Evolutionary conservation across 2,888 invertebrate species (phyloP).

Genomic region (Tortrix viridana): DNA sequence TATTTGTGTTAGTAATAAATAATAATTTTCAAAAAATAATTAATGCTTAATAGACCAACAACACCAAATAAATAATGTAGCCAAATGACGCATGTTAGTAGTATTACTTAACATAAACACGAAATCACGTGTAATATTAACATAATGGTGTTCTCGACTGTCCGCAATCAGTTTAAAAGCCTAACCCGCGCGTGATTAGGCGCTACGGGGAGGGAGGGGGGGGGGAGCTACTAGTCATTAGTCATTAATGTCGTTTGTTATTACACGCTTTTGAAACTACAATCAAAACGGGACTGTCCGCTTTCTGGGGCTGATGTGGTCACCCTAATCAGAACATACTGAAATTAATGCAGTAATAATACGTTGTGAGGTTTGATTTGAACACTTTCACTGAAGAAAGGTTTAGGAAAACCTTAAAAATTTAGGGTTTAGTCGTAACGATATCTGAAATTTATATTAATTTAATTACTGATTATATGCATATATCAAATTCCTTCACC

Average conservation of each 20-base stretch:
- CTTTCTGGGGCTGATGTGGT: conserved; percentile 6
- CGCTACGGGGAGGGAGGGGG: conserved; percentile 2
- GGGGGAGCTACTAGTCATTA: conserved; percentile 9
- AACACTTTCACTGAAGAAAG: too few relatives aligned
- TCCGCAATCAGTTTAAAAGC: conserved; percentile 64
- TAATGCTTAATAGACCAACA: too few relatives aligned
- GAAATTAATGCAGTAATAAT: not conserved
- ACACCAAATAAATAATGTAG: too few relatives aligned
- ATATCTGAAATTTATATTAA: too few relatives aligned
- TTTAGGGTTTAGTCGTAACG: too few relatives aligned
- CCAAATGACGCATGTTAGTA: not conserved
- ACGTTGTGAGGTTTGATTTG: not conserved
- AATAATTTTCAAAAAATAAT: too few relatives aligned
- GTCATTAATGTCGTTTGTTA: conserved; percentile 32
- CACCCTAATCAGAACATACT: conserved; percentile 13
- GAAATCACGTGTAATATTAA: conserved; percentile 43
- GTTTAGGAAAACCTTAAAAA: too few relatives aligned
- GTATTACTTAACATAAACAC: not conserved
- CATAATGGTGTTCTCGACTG: conserved; percentile 39
- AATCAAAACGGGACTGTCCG: conserved; percentile 25
- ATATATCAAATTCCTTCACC: too few relatives aligned
- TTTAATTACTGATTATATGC: too few relatives aligned
- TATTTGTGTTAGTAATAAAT: too few relatives aligned
- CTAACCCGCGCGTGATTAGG: conserved; percentile 57
- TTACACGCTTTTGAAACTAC: conserved; percentile 30